These are phyloP conservation scores for Hucho hucho DNA, from an alignment of 2,113 vertebrate species.

Conservation along the genomic window DNA sequence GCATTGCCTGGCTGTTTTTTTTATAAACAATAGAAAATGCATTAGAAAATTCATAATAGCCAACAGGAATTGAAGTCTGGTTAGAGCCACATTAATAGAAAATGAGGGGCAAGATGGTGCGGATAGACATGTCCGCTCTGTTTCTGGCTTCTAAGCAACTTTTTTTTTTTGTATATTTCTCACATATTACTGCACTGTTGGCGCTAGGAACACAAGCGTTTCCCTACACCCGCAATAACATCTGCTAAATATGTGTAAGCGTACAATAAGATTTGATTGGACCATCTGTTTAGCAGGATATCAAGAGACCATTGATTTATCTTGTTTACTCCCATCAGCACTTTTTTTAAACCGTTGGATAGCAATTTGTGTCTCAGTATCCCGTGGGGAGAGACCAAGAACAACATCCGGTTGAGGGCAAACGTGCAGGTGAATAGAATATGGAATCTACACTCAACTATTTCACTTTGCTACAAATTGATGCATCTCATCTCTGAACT, in stretches of 20 bases:
- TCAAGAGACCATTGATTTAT: background rate
- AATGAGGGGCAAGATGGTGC: no score
- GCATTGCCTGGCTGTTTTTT: background rate
- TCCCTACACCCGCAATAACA: background rate
- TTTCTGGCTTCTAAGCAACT: no score
- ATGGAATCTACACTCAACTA: background rate
- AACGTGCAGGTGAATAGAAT: slow-evolving; percentile 38
- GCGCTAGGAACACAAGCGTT: no score
- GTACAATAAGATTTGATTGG: no score
- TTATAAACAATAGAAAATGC: background rate
- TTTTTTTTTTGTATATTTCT: no score
- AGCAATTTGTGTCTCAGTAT: slow-evolving; percentile 65
- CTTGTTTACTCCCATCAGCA: background rate
- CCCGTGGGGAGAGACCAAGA: slow-evolving; percentile 79
- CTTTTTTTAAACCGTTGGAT: no score
- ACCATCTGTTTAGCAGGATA: background rate
- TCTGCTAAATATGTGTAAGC: no score
- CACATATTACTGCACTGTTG: no score
- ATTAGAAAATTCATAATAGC: background rate
- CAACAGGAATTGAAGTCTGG: background rate
- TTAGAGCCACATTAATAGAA: no score
- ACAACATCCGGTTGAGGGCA: slow-evolving; percentile 63
- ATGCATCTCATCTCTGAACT: no score
- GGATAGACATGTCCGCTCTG: no score
- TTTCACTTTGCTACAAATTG: no score